phyloP scores from a whole-genome alignment of 2,888 invertebrate species.

The Diaperis boleti region DNA sequence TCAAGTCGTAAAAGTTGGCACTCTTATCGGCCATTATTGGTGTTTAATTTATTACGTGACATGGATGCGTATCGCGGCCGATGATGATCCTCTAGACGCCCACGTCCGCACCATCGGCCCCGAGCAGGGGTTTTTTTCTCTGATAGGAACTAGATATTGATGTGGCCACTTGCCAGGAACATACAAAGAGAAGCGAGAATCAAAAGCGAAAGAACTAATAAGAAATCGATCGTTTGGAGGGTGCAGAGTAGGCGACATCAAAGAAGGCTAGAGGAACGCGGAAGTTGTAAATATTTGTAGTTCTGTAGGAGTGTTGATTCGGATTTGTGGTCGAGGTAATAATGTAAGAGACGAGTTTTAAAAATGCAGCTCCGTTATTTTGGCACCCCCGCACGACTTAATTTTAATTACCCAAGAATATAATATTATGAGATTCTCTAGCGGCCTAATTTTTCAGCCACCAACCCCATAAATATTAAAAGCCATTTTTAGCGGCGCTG shows the following conservation, averaged over 20 bases:
- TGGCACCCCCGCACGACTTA: too few species aligned
- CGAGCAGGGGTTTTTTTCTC: slow-evolving; percentile 5
- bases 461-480: background rate
- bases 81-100: slow-evolving; percentile 14
- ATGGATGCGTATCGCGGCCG: slow-evolving; percentile 12
- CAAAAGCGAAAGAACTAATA: too few species aligned
- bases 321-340: too few species aligned
- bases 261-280: too few species aligned
- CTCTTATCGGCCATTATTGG: slow-evolving; percentile 30
- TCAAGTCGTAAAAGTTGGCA: slow-evolving; percentile 23
- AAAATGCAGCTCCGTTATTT: too few species aligned
- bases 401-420: too few species aligned
- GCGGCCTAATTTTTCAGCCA: background rate
- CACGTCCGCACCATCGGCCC: slow-evolving; percentile 11
- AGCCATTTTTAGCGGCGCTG: background rate
- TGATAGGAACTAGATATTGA: slow-evolving; percentile 18
- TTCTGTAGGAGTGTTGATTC: too few species aligned
- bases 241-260: too few species aligned
- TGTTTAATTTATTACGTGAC: slow-evolving; percentile 37
- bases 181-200: background rate
- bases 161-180: background rate
- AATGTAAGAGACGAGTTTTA: too few species aligned
- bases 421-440: too few species aligned
- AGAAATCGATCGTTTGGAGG: too few species aligned
- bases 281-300: too few species aligned